A percentile compares a stretch with the other conserved stretches of the same genome.
These are phyloP conservation scores for Capitulum mitella DNA, from an alignment of 2,888 invertebrate species.

Conservation along the genomic window DNA sequence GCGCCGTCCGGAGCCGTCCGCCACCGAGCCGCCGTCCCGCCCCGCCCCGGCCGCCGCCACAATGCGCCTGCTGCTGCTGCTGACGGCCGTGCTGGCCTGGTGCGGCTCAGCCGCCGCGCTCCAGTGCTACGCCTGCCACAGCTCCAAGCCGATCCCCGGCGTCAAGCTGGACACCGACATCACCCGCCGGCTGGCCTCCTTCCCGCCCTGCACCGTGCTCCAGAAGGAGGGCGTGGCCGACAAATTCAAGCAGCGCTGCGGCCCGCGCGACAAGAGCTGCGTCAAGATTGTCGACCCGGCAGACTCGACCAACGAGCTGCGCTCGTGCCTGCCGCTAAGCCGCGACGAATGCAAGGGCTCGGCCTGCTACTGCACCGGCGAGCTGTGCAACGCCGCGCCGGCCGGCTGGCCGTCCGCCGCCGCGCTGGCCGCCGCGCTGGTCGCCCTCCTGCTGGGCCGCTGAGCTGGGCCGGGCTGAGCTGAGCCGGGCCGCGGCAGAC, in stretches of 20 bases:
- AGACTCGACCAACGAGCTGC: neutral
- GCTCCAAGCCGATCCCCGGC: neutral
- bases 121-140: constrained; percentile 8
- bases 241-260: constrained; percentile 2
- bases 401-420: no score
- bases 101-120: neutral
- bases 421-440: neutral
- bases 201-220: neutral
- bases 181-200: neutral
- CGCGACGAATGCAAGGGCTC: neutral
- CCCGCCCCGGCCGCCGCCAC: neutral
- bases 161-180: neutral
- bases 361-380: constrained; percentile 2
- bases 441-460: neutral
- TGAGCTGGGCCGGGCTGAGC: neutral
- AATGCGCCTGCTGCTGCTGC: neutral
- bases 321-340: neutral
- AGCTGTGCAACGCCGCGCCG: neutral
- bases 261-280: neutral
- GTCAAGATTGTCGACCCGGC: neutral
- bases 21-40: neutral
- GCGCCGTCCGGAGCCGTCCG: neutral
- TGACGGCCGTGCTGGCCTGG: neutral
- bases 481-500: no score
- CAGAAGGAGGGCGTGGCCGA: neutral